Base-by-base conservation (phyloP, 2,888 invertebrate species). In the Polymixis lichenea region DNA sequence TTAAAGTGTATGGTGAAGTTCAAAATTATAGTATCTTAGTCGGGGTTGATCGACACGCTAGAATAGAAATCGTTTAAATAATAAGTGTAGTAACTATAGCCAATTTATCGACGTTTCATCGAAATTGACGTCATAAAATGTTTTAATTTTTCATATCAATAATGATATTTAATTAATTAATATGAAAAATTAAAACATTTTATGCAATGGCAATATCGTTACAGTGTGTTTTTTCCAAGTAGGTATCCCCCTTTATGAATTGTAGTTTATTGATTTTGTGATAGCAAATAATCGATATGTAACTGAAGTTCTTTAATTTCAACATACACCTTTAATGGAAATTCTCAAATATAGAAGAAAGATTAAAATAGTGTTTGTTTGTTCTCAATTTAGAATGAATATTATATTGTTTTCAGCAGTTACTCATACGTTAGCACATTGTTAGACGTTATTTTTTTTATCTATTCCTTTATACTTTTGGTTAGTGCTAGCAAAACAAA, bases 351-450 rank as follows among this genome's bases (percentile, higher is more conserved):
- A 53, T 53, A 73, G 22, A 73, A 84, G 70, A 82, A 88, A 87
- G 85, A 32, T 88, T 22, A 43, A 55, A 49, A 60, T 15, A 13
- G 76, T 87, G 85, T 87, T 69, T 83, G 77, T 86, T 88, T 85
- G 72, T 86, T 83, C 87, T 90, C 90, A 55, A 72, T 72, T 66
- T 90, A 90, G 90, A 92, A 91, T 89, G 82, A 90, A 89, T 82
- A 88, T 89, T 85, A 87, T 75, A 82, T 80, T 75, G 75, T 80
- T 86, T 83, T 79, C 73, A 56, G 70, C 62, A 65, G 60, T 76
- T 83, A 86, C 66, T 77, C 46, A 60, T 67, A 73, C 71, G 90
- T 93, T 92, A 92, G 91, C 89, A 91, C 89, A 88, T 83, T 87
- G 88, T 91, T 91, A 91, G 85, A 85, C 66, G 55, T 81, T 86